phyloP scores from a whole-genome alignment of 2,888 invertebrate genomes.

The Sclerodermus sp. region DNA sequence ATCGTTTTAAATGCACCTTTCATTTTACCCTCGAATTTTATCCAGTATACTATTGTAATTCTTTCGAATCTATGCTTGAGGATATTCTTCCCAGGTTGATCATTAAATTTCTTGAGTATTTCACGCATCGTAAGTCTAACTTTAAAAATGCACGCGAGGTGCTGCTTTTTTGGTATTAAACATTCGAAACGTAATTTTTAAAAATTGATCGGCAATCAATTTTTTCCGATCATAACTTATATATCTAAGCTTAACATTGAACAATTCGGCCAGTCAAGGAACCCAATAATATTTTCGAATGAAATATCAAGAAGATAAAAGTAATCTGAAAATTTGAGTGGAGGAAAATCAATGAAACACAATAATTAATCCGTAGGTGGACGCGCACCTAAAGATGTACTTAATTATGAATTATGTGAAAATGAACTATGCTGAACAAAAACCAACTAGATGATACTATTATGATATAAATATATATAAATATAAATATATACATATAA shows the following conservation, averaged over 20 bases:
- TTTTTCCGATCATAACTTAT: conserved; percentile 1
- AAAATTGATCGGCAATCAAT: conserved; percentile 1
- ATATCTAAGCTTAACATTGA: background rate
- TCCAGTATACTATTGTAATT: background rate
- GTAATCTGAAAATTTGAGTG: conserved; percentile 5
- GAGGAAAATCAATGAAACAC: conserved; percentile 19
- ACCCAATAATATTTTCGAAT: background rate
- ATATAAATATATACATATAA: conserved; percentile 36
- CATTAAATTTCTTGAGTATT: conserved; percentile 13
- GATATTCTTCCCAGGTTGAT: too few species aligned
- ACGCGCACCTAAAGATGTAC: conserved; percentile 43
- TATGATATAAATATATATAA: conserved; percentile 33
- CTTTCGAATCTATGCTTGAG: too few species aligned
- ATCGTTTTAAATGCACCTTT: background rate
- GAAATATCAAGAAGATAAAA: conserved; percentile 4
- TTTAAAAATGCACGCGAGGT: conserved; percentile 15
- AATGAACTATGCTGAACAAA: conserved; percentile 28
- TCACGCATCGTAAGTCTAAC: conserved; percentile 18
- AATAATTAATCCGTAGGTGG: conserved; percentile 33
- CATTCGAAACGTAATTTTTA: conserved; percentile 1
- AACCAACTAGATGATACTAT: conserved; percentile 39
- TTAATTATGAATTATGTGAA: conserved; percentile 41
- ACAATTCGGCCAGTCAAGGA: conserved; percentile 6
- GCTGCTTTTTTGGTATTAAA: conserved; percentile 13
- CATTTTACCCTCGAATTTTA: background rate